Evolutionary conservation across 2,797 vertebrate genomes (phyloP), one percentile per base, ranked within the genome.

Genomic region (Poeciliopsis presidionis): DNA sequence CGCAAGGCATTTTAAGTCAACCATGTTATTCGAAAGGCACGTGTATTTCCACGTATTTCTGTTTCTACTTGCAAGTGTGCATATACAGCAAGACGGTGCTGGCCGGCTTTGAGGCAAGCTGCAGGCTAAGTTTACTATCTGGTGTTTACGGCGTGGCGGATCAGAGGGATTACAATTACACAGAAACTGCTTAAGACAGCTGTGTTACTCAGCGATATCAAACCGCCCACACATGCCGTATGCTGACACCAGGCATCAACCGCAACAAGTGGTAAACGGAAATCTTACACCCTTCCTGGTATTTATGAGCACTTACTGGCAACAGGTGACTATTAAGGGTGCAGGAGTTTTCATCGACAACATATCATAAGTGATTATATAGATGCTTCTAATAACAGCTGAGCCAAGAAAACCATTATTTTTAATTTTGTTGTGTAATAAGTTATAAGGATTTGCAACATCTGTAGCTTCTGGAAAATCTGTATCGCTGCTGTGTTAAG

Each of bases 101-200:
- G 39, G 73, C 61, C 59, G 77, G 76, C 16, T 9, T 80, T 78
- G 77, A 89, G 84, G 85, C 55, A 13, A 81, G 82, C 89, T 88
- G 78, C 77, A 57, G 87, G 91, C 84, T 84, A 79, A 86, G 73
- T 92, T 92, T 92, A 88, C 88, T 87, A 89, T 91, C 87, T 88
- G 83, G 61, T 91, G 86, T 93, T 91, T 89, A 90, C 91, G 86
- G 88, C 82, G 82, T 57, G 81, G 36, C 83, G 81, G 91, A 91
- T 92, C 89, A 88, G 85, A 87, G 87, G 90, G 90, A 91, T 93
- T 90, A 91, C 87, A 89, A 91, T 91, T 89, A 91, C 87, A 90
- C 83, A 89, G 84, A 73, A 89, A 89, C 70, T 85, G 91, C 84
- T 91, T 84, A 89, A 91, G 89, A 90, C 90, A 87, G 86, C 90